These are phyloP conservation scores for Ischnura elegans DNA, from an alignment of 2,888 invertebrate species.

Conservation along the genomic window DNA sequence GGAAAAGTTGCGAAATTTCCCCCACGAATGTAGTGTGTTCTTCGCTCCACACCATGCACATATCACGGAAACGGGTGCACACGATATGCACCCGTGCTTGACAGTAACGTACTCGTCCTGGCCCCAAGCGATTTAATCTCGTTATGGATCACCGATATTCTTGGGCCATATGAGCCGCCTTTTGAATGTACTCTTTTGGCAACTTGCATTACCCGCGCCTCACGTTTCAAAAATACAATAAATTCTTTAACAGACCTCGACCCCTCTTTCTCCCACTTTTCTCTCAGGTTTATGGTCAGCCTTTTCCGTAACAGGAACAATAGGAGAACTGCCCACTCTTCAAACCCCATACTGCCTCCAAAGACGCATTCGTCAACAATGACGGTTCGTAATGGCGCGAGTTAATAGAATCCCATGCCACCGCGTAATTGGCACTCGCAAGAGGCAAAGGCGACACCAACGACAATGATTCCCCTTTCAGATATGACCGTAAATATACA, in stretches of 20 bases:
- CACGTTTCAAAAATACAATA: slow-evolving; percentile 9
- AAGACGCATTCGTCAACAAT: background rate
- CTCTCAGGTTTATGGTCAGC: background rate
- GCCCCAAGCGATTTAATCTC: background rate
- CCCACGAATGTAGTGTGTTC: background rate
- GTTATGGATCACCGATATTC: background rate
- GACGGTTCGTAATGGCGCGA: background rate
- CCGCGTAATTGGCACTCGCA: background rate
- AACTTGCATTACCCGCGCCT: background rate
- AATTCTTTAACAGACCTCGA: background rate
- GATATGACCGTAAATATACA: background rate
- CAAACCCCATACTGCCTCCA: background rate
- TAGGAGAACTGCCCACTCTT: background rate
- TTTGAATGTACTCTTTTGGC: background rate
- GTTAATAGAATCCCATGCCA: background rate
- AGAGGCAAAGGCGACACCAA: background rate
- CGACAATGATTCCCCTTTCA: background rate
- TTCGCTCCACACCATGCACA: background rate
- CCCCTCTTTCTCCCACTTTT: background rate
- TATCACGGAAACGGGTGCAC: background rate
- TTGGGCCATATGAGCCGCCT: background rate
- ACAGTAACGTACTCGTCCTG: background rate
- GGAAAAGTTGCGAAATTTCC: no score
- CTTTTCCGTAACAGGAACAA: no score
- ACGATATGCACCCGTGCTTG: background rate